These are phyloP conservation scores for Propithecus deckenii DNA, from an alignment of 2,797 vertebrate species.

Conservation along the genomic window DNA sequence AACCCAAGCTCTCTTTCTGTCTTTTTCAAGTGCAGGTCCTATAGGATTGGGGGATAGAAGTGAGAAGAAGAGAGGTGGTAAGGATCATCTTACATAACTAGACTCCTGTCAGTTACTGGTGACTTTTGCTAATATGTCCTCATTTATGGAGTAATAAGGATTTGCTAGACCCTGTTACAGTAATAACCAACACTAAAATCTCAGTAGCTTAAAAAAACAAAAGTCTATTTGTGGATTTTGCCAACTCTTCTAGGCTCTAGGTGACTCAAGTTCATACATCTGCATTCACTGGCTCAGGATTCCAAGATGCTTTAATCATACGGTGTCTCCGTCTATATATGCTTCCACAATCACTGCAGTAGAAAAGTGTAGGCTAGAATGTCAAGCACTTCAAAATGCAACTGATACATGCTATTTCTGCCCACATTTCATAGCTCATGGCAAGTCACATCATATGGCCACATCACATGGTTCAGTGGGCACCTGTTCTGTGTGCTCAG, in stretches of 20 bases:
- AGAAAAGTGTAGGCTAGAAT: not conserved
- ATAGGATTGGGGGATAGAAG: not conserved
- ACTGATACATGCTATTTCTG: not conserved
- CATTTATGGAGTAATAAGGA: not conserved
- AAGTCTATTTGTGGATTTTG: not conserved
- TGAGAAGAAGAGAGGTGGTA: not conserved
- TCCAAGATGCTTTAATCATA: not conserved
- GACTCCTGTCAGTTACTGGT: not conserved
- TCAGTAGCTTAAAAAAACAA: not conserved
- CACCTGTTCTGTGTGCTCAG: not conserved
- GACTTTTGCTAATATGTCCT: not conserved
- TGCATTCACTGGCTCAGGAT: not conserved
- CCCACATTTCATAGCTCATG: not conserved
- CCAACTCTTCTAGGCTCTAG: not conserved
- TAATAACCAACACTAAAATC: slow-evolving; percentile 2
- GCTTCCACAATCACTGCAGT: not conserved
- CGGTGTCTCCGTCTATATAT: not conserved
- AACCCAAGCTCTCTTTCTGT: not conserved
- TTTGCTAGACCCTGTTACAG: not conserved
- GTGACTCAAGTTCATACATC: not conserved
- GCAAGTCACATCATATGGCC: not conserved
- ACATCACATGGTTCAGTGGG: not conserved
- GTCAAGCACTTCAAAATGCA: not conserved
- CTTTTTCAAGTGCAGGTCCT: not conserved
- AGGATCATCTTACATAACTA: not conserved